Evolutionary conservation across 2,797 vertebrate genomes (phyloP).

Genomic region (Oreochromis mossambicus): DNA sequence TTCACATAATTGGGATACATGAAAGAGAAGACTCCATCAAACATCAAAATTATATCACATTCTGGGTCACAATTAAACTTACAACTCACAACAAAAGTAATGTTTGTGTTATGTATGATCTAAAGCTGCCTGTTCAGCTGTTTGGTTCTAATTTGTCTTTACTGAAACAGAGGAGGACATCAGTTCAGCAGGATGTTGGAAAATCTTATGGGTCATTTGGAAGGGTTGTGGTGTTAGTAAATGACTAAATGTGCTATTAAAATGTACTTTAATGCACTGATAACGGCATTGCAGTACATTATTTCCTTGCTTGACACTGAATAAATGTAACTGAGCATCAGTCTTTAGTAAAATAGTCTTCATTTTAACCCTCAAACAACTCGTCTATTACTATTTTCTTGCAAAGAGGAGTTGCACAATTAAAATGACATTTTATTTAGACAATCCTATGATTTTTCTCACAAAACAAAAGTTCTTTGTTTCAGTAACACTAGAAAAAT

Average conservation of each 20-base stretch:
- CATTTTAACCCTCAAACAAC: background rate
- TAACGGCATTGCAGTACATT: background rate
- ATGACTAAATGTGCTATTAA: background rate
- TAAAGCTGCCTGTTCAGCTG: background rate
- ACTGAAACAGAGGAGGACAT: background rate
- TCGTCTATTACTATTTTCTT: background rate
- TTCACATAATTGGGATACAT: background rate
- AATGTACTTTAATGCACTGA: background rate
- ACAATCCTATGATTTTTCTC: background rate
- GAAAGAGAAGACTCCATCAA: background rate
- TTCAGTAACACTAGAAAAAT: background rate
- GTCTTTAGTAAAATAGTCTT: background rate
- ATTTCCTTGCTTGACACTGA: background rate
- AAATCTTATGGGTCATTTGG: background rate
- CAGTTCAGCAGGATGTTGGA: background rate
- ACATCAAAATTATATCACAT: slow-evolving; percentile 39
- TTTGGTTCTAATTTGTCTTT: background rate
- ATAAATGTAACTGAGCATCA: background rate
- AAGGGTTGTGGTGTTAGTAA: background rate
- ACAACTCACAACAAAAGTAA: background rate
- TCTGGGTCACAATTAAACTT: background rate
- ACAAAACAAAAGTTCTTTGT: background rate
- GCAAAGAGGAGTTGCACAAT: background rate
- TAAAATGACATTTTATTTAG: background rate
- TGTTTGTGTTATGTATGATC: background rate